A percentile compares a stretch with the other conserved stretches of the same genome.
Evolutionary conservation across 2,113 vertebrate species (phyloP).

Genomic region (Corydoras sp.): DNA sequence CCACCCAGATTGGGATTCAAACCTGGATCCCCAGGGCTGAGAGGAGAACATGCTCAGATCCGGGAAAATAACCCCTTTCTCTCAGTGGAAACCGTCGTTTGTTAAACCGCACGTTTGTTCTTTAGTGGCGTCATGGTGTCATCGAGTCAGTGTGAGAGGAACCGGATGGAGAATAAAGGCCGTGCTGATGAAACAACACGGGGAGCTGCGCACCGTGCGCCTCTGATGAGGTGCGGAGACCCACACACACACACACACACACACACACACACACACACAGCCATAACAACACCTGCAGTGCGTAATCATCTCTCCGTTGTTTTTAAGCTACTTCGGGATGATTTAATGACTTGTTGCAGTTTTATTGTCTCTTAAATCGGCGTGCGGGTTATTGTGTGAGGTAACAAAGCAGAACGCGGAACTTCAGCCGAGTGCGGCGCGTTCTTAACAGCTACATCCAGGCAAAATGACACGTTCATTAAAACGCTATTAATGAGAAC

Average conservation of each 20-base stretch:
- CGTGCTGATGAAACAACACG: slow-evolving; percentile 41
- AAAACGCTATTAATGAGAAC: slow-evolving; percentile 22
- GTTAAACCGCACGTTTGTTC: background rate
- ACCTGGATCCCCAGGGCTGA: too few relatives aligned
- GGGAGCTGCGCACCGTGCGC: slow-evolving; percentile 31
- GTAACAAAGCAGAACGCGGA: slow-evolving; percentile 13
- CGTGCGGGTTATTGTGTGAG: slow-evolving; percentile 3
- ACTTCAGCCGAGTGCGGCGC: background rate
- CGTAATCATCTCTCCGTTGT: slow-evolving; percentile 3
- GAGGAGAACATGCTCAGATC: too few relatives aligned
- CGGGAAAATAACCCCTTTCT: too few relatives aligned
- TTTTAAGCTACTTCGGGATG: slow-evolving; percentile 24
- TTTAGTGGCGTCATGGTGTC: slow-evolving; percentile 65
- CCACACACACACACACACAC: background rate
- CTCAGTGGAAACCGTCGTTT: too few relatives aligned
- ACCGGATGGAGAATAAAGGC: slow-evolving; percentile 61
- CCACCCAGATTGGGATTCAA: too few relatives aligned
- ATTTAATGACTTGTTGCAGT: slow-evolving; percentile 25
- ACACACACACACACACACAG: background rate
- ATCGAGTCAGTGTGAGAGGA: slow-evolving; percentile 65
- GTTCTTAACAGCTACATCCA: slow-evolving; percentile 19
- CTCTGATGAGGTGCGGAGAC: slow-evolving; percentile 20
- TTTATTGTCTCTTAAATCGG: slow-evolving; percentile 16
- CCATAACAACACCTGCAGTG: too few relatives aligned
- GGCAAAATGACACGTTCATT: slow-evolving; percentile 21